Evolutionary conservation across 1,140 invertebrate species (phyloP).

Genomic region (Anastatus disparis): DNA sequence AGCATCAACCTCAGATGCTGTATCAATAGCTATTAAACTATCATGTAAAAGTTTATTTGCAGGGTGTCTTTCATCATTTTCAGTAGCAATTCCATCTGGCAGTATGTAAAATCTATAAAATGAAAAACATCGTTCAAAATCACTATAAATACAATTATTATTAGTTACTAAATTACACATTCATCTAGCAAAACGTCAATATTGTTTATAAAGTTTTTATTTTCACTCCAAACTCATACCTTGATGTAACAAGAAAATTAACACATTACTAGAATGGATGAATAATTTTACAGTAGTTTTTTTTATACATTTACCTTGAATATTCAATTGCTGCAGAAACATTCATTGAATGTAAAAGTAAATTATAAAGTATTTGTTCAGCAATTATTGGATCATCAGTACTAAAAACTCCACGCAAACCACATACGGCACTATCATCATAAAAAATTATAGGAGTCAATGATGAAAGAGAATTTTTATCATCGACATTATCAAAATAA

Average conservation of each 20-base stretch:
- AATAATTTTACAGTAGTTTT: conserved; percentile 14
- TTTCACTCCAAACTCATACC: too few species aligned
- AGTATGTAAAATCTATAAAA: conserved; percentile 56
- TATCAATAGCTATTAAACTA: conserved; percentile 48
- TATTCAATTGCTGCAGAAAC: conserved; percentile 59
- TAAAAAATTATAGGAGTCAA: conserved; percentile 57
- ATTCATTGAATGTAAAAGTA: conserved; percentile 55
- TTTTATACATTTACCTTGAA: conserved; percentile 55
- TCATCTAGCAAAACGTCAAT: too few species aligned
- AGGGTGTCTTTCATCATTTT: conserved; percentile 54
- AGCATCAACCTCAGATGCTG: conserved; percentile 44
- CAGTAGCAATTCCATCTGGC: conserved; percentile 52
- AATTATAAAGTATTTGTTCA: conserved; percentile 59
- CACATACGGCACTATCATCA: conserved; percentile 47
- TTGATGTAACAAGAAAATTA: too few species aligned
- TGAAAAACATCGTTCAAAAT: too few species aligned
- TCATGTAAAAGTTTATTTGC: conserved; percentile 48
- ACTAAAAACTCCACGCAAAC: conserved; percentile 55
- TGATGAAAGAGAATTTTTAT: conserved; percentile 50
- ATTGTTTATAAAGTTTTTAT: too few species aligned
- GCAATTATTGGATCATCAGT: conserved; percentile 56
- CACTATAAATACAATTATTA: background rate
- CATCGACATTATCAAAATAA: conserved; percentile 51
- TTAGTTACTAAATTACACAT: conserved; percentile 3
- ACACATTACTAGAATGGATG: too few species aligned